Conservation (phyloP, 2,888 invertebrate genomes). For the Cetonia aurata region DNA sequence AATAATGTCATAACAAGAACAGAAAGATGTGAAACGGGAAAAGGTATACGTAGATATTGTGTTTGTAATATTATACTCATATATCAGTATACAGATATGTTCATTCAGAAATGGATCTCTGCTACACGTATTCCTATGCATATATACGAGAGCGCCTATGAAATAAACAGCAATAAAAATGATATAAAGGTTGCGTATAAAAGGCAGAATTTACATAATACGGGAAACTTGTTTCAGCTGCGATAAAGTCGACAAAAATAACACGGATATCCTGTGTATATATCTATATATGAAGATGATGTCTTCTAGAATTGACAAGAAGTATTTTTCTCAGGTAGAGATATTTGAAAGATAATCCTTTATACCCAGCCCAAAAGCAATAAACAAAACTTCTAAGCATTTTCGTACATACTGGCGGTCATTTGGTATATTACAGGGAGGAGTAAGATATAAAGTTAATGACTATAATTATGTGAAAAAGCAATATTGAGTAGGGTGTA, state of each 20-base stretch:
- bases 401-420: too few species aligned
- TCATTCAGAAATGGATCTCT: slow-evolving; percentile 22
- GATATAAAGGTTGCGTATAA: slow-evolving; percentile 43
- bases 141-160: slow-evolving; percentile 19
- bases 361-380: too few species aligned
- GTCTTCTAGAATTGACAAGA: too few species aligned
- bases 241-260: slow-evolving; percentile 26
- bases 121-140: slow-evolving; percentile 9
- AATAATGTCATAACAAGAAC: slow-evolving; percentile 5
- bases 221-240: slow-evolving; percentile 37
- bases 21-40: slow-evolving; percentile 3
- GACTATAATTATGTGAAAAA: too few species aligned
- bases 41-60: slow-evolving; percentile 9
- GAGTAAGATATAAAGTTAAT: too few species aligned
- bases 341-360: too few species aligned
- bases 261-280: slow-evolving; percentile 1
- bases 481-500: too few species aligned
- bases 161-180: slow-evolving; percentile 40
- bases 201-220: slow-evolving; percentile 45
- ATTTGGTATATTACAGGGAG: too few species aligned
- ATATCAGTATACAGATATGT: neutral
- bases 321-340: too few species aligned
- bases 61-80: slow-evolving; percentile 18
- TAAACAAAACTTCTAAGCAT: too few species aligned
- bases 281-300: too few species aligned